Base-by-base conservation (phyloP, 2,113 vertebrate species). In the Gymnocephalus cernua region DNA sequence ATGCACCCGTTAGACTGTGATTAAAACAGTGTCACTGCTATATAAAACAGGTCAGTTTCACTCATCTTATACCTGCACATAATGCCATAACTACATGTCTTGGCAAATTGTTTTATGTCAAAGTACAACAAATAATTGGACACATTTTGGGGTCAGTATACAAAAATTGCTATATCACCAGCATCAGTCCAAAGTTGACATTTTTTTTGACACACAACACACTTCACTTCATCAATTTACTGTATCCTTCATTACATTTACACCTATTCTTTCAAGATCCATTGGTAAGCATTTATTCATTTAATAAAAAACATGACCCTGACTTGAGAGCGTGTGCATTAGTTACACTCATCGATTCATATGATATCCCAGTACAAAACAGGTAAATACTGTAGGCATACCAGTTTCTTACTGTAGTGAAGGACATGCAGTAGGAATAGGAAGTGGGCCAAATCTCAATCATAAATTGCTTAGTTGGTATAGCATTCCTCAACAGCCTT, bases 1-100 rank as follows among this genome's bases (percentile, higher is more conserved):
- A 77, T 66, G 25, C 56, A 6, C 53, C 58, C 54, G 4, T 50
- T 74, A 53, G 56, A 38, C 64, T 44, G 54, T n/a, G 38, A 58
- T 29, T 51, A 10, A 59, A 41, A 21, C 27, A 38, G 10, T 19
- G 10, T 67, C 35, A 15, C 32, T 6, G 14, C 23, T 14, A 5
- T n/a, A 32, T 44, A 53, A 51, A 64, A 27, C 44, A 6, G 21
- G 21, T 23, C 70, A 48, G 35, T 68, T 25, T 27, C 3, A 29
- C 0, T 19, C 15, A 41, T 56, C 23, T 50, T 74, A 8, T 59
- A 27, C 15, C 1, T 35, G 18, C 54, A 63, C 14, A 21, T 29
- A 57, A 62, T 48, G 8, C 27, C 2, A 58, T 48, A 19, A 27
- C 41, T 38, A 18, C 53, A 21, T 48, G 27, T 47, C 5, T 9